phyloP scores from a whole-genome alignment of 1,140 invertebrate species.

The Drosophila ohnishii region DNA sequence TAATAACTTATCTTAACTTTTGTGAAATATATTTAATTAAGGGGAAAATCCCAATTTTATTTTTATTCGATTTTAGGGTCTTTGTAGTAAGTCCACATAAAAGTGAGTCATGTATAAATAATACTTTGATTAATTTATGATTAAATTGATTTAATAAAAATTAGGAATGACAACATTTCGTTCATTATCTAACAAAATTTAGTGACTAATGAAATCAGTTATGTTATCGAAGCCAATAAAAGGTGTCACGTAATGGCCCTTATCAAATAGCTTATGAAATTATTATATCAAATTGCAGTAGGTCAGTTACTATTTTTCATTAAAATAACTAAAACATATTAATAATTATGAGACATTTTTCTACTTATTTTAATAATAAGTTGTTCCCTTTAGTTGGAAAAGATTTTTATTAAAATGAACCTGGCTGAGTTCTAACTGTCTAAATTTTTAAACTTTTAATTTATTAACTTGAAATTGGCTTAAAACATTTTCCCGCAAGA shows the following conservation, averaged over 20 bases:
- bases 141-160: neutral
- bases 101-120: neutral
- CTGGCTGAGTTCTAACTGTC: too few relatives aligned
- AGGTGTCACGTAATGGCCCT: neutral
- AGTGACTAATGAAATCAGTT: slow-evolving; percentile 10
- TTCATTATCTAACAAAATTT: slow-evolving; percentile 5
- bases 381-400: neutral
- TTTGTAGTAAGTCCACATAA: neutral
- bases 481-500: neutral
- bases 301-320: slow-evolving; percentile 7
- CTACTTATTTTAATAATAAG: neutral
- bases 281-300: slow-evolving; percentile 12
- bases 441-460: too few relatives aligned
- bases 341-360: neutral
- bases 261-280: slow-evolving; percentile 3
- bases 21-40: neutral
- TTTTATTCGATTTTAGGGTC: neutral
- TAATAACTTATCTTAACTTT: neutral
- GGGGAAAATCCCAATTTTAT: neutral
- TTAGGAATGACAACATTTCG: neutral
- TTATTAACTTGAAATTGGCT: too few relatives aligned
- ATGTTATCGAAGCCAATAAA: slow-evolving; percentile 1
- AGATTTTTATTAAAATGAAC: neutral
- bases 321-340: neutral
- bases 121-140: neutral